These are phyloP conservation scores for Tympanoctomys barrerae DNA, from an alignment of 2,797 vertebrate species.

Conservation along the genomic window DNA sequence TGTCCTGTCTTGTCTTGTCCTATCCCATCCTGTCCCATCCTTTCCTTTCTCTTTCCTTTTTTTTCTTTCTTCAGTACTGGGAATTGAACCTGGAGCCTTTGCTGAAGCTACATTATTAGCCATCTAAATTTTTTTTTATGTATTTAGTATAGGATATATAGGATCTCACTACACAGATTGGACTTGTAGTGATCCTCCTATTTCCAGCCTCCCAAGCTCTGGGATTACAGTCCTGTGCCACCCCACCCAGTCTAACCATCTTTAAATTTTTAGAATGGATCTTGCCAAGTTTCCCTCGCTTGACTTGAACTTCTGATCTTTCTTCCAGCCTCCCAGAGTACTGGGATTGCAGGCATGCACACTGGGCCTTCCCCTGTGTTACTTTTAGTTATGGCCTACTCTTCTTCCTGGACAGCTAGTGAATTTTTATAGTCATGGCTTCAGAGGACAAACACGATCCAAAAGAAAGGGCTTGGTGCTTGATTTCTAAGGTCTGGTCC, in stretches of 20 bases:
- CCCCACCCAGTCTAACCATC: background rate
- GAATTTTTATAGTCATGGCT: background rate
- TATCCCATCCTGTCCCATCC: background rate
- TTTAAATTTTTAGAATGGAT: background rate
- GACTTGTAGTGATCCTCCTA: no score
- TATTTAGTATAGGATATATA: no score
- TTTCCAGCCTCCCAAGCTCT: no score
- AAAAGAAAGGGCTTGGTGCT: slow-evolving; percentile 65
- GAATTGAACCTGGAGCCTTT: background rate
- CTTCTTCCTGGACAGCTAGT: background rate
- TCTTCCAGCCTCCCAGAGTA: background rate
- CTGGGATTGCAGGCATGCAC: background rate
- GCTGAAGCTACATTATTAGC: no score
- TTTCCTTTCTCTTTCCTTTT: background rate
- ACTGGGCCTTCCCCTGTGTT: background rate
- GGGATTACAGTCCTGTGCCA: no score
- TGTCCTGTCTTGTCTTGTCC: no score
- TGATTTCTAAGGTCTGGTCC: slow-evolving; percentile 55
- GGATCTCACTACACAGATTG: no score
- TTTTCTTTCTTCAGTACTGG: background rate
- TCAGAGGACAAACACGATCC: slow-evolving; percentile 31
- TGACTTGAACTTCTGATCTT: background rate
- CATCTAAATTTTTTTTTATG: no score
- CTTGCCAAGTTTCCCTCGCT: background rate
- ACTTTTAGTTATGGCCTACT: background rate